These are phyloP conservation scores for Hucho hucho DNA, from an alignment of 2,113 vertebrate species.

Conservation along the genomic window DNA sequence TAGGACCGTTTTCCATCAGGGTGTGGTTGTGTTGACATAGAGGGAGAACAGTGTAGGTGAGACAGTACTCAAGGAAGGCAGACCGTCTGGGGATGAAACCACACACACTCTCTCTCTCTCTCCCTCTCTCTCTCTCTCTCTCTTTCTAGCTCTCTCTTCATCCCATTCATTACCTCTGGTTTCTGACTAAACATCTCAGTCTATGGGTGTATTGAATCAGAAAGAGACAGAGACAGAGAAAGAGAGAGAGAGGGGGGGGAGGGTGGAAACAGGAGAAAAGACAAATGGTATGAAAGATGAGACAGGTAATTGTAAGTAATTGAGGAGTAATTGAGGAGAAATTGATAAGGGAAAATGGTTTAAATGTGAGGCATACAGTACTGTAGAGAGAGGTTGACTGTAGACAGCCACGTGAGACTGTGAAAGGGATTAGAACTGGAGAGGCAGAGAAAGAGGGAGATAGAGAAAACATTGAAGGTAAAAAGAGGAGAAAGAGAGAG, in stretches of 20 bases:
- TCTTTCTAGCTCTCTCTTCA: constrained; percentile 16
- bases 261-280: too few relatives aligned
- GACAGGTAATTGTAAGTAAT: too few relatives aligned
- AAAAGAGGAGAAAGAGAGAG: not conserved
- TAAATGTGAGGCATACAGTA: too few relatives aligned
- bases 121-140: not conserved
- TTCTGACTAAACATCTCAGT: constrained; percentile 42
- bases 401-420: too few relatives aligned
- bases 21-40: constrained; percentile 42
- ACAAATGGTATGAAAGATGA: too few relatives aligned
- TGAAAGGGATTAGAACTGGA: too few relatives aligned
- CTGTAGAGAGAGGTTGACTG: too few relatives aligned
- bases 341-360: too few relatives aligned
- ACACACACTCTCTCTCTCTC: not conserved
- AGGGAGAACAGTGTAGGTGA: constrained; percentile 14
- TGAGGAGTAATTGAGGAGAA: too few relatives aligned
- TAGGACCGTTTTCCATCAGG: constrained; percentile 45
- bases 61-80: not conserved
- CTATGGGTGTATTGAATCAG: constrained; percentile 48
- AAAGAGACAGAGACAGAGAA: constrained; percentile 25
- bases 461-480: constrained; percentile 1
- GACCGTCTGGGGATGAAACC: not conserved
- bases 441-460: constrained; percentile 2
- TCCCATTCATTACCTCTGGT: constrained; percentile 37
- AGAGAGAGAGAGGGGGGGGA: not conserved